Evolutionary conservation across 2,797 vertebrate genomes (phyloP).

Genomic region (Scomberomorus guttatus): DNA sequence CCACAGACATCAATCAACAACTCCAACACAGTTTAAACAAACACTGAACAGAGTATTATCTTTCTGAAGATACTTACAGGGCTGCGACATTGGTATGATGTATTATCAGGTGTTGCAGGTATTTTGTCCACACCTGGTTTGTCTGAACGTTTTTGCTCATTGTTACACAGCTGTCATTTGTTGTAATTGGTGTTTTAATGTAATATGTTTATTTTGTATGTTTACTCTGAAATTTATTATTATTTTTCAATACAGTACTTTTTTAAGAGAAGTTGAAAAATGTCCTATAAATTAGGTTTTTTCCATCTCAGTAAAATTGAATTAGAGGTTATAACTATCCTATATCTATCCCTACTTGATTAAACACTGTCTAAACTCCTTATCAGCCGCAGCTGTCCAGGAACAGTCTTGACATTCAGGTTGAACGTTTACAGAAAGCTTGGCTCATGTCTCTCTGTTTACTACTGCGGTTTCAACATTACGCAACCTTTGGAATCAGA

Average conservation of each 20-base stretch:
- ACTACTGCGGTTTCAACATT: slow-evolving; percentile 53
- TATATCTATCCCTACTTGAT: too few species aligned
- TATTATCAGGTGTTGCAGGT: background rate
- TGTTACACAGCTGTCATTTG: too few species aligned
- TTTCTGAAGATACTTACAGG: background rate
- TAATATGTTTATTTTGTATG: too few species aligned
- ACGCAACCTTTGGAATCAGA: slow-evolving; percentile 57
- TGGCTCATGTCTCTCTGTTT: slow-evolving; percentile 49
- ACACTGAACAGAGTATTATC: too few species aligned
- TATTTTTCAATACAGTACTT: too few species aligned
- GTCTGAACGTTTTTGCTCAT: too few species aligned
- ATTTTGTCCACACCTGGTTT: background rate
- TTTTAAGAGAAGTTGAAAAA: background rate
- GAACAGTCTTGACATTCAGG: slow-evolving; percentile 23
- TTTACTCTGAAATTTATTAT: too few species aligned
- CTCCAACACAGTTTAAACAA: background rate
- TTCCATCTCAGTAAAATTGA: background rate
- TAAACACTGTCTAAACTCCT: background rate
- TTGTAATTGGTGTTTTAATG: too few species aligned
- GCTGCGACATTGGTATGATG: background rate
- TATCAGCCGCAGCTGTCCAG: background rate
- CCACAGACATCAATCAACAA: background rate
- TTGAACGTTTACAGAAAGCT: slow-evolving; percentile 53
- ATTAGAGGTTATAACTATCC: background rate
- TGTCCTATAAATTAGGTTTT: background rate